Conservation (phyloP, 1,140 invertebrate genomes). For the Musca vetustissima region DNA sequence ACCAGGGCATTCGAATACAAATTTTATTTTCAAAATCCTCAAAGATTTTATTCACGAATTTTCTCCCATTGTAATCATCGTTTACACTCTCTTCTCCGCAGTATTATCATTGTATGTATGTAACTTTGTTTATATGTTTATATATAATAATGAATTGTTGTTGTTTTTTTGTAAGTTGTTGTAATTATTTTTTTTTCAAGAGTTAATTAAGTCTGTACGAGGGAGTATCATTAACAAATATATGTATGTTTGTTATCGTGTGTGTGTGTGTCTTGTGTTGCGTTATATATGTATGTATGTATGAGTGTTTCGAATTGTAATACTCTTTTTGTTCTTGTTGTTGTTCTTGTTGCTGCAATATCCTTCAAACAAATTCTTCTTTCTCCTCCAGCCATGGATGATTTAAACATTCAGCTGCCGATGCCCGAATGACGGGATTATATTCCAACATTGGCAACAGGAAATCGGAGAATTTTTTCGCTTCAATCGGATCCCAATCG, state of each 20-base stretch:
- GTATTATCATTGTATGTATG: no score
- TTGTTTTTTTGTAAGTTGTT: not conserved
- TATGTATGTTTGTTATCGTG: constrained; percentile 28
- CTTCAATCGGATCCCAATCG: constrained; percentile 84
- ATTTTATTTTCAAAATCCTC: no score
- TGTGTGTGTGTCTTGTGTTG: constrained; percentile 31
- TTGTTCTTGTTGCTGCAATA: constrained; percentile 18
- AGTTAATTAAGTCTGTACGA: not conserved
- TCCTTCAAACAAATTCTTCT: constrained; percentile 50
- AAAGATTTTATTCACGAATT: no score
- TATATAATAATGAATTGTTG: no score
- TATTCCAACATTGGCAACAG: constrained; percentile 93
- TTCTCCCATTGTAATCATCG: no score
- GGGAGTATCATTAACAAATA: constrained; percentile 30
- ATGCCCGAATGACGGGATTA: constrained; percentile 88
- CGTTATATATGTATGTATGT: constrained; percentile 34
- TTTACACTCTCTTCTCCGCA: no score
- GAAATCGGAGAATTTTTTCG: constrained; percentile 89
- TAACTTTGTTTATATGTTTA: no score
- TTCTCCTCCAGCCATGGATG: constrained; percentile 87
- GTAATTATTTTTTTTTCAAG: not conserved
- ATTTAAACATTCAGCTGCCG: constrained; percentile 88
- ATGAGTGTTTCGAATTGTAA: constrained; percentile 27
- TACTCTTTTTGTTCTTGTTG: constrained; percentile 23
- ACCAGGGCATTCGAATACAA: no score